These are phyloP conservation scores for Chelon auratus DNA, from an alignment of 2,797 vertebrate species.

Conservation along the genomic window DNA sequence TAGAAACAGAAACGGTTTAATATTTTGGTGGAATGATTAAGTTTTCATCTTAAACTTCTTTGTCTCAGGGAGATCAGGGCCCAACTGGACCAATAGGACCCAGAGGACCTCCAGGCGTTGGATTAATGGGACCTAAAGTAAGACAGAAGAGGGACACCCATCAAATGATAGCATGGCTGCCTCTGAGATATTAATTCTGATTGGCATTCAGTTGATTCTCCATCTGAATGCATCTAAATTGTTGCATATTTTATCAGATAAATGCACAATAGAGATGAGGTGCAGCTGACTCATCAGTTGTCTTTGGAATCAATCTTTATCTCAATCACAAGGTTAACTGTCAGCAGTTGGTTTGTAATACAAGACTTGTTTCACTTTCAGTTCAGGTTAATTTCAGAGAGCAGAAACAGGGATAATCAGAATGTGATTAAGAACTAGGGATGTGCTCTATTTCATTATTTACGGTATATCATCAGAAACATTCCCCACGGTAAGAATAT, in stretches of 20 bases:
- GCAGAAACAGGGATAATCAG: background rate
- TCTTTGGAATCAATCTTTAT: background rate
- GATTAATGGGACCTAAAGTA: constrained; percentile 87
- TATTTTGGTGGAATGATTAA: too few relatives aligned
- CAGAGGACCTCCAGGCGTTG: constrained; percentile 85
- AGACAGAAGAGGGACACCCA: background rate
- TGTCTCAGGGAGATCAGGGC: constrained; percentile 86
- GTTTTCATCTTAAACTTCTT: constrained; percentile 1
- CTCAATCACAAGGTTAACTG: constrained; percentile 2
- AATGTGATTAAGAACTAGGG: background rate
- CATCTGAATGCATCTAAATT: constrained; percentile 24
- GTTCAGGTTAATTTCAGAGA: background rate
- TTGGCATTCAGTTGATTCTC: constrained; percentile 22
- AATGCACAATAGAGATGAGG: background rate
- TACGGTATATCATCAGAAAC: too few relatives aligned
- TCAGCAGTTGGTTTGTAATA: background rate
- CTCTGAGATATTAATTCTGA: background rate
- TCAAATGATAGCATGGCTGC: background rate
- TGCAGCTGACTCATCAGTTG: constrained; percentile 13
- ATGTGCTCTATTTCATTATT: too few relatives aligned
- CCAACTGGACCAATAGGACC: constrained; percentile 81
- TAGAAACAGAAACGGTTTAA: too few relatives aligned
- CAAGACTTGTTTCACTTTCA: background rate
- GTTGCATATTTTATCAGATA: constrained; percentile 10
- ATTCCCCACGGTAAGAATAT: too few relatives aligned